Evolutionary conservation across 2,888 invertebrate species (phyloP).

Genomic region (Synanthedon tipuliformis): DNA sequence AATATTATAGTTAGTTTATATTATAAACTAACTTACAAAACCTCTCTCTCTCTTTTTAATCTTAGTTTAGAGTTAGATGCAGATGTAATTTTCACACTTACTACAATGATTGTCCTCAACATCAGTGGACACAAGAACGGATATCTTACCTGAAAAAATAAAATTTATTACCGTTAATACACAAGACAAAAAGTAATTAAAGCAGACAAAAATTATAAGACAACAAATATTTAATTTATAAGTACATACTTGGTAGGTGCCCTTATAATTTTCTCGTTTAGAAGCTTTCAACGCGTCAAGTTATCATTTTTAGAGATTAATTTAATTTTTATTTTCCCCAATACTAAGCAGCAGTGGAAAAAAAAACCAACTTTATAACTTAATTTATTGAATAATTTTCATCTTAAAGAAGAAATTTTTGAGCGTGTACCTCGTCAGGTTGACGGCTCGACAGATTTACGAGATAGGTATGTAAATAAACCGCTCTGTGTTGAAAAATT

Average conservation of each 20-base stretch:
- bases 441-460: slow-evolving; percentile 25
- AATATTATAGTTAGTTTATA: too few relatives aligned
- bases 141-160: background rate
- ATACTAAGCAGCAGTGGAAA: background rate
- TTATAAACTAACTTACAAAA: too few relatives aligned
- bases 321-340: background rate
- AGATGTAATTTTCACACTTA: too few relatives aligned
- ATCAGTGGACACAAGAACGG: too few relatives aligned
- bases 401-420: background rate
- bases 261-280: background rate
- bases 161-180: background rate
- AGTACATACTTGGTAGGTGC: background rate
- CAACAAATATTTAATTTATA: background rate
- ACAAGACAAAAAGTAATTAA: background rate
- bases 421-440: slow-evolving; percentile 15
- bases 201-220: background rate
- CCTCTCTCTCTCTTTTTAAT: too few relatives aligned
- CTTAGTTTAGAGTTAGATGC: too few relatives aligned
- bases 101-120: too few relatives aligned
- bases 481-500: slow-evolving; percentile 40
- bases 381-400: background rate
- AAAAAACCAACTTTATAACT: background rate
- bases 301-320: background rate
- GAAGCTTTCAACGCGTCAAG: background rate
- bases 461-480: slow-evolving; percentile 37